Percentiles rank a stretch among this genome's conserved stretches.
phyloP scores from a whole-genome alignment of 2,888 invertebrate genomes.

The Pyrrhosoma nymphula region DNA sequence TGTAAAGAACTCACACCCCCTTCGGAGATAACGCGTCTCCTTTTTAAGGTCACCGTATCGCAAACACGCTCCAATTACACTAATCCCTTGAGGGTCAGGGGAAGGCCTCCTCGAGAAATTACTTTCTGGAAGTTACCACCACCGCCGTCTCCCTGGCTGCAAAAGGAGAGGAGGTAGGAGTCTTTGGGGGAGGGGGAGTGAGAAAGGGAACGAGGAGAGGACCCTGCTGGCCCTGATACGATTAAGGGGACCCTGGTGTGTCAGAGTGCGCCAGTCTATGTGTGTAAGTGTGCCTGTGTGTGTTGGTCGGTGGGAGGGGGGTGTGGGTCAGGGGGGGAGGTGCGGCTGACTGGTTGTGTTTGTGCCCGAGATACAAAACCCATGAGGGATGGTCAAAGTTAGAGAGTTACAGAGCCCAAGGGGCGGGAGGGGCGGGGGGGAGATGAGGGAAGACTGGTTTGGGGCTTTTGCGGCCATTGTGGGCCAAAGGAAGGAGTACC shows the following conservation, averaged over 20 bases:
- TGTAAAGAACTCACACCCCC: background rate
- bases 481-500: background rate
- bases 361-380: constrained; percentile 48
- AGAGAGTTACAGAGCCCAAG: background rate
- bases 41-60: background rate
- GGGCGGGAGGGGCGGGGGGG: too few relatives aligned
- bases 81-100: background rate
- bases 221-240: background rate
- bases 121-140: background rate
- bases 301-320: background rate
- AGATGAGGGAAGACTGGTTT: background rate
- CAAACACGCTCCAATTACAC: background rate
- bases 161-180: background rate
- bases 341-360: constrained; percentile 2
- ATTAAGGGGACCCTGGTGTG: background rate
- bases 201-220: background rate
- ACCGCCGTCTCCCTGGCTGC: background rate
- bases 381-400: constrained; percentile 42
- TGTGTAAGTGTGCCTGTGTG: background rate
- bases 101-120: background rate
- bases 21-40: background rate
- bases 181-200: background rate
- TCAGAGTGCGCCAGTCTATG: background rate
- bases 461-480: background rate
- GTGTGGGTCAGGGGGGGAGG: background rate